phyloP scores from a whole-genome alignment of 2,113 vertebrate species.

The Ptychochromis oligacanthus region DNA sequence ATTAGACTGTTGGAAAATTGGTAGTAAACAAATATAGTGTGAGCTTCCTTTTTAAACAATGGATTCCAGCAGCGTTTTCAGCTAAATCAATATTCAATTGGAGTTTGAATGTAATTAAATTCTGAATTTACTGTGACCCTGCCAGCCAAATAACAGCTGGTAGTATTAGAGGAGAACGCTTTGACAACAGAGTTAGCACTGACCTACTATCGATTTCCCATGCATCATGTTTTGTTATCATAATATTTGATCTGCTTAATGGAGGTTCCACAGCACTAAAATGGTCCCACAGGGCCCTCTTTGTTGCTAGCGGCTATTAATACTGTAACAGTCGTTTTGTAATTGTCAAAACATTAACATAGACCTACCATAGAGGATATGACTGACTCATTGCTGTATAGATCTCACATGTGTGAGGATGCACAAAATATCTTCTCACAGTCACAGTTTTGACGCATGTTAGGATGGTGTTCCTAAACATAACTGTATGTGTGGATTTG shows the following conservation, averaged over 20 bases:
- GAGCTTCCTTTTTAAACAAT: neutral
- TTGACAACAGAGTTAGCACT: neutral
- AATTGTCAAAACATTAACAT: conserved; percentile 20
- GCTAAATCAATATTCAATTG: conserved; percentile 7
- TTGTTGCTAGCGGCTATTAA: conserved; percentile 1
- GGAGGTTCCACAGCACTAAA: neutral
- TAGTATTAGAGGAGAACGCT: neutral
- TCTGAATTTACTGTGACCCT: conserved; percentile 1
- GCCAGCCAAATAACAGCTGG: conserved; percentile 10
- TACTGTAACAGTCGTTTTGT: neutral
- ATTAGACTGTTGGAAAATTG: too few relatives aligned
- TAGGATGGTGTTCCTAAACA: neutral
- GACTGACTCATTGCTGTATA: neutral
- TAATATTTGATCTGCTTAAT: conserved; percentile 41
- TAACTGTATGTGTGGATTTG: neutral
- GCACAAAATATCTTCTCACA: neutral
- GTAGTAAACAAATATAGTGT: too few relatives aligned
- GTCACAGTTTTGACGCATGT: neutral
- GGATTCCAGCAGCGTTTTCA: neutral
- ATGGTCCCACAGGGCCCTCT: neutral
- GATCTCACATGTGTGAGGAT: too few relatives aligned
- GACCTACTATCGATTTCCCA: conserved; percentile 13
- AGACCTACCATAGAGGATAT: neutral
- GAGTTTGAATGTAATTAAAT: neutral
- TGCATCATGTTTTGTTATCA: conserved; percentile 39